These are phyloP conservation scores for Hymenochirus boettgeri DNA, from an alignment of 2,113 vertebrate species.

Conservation along the genomic window DNA sequence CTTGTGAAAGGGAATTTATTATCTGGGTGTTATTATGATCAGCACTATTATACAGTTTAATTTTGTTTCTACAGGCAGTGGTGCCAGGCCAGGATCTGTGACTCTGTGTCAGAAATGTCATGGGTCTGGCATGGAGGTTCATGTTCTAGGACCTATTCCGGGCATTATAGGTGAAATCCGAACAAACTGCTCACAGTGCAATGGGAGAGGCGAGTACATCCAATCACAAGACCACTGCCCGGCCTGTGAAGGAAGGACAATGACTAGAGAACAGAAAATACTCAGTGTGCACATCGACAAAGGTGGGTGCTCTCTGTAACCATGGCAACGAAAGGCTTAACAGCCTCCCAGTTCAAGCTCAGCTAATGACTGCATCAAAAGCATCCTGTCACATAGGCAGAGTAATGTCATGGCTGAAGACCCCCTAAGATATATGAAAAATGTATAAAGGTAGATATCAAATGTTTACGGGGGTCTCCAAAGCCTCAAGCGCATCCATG, in stretches of 20 bases:
- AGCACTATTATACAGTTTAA: too few species aligned
- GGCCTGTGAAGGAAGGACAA: constrained; percentile 56
- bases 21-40: too few species aligned
- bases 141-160: constrained; percentile 51
- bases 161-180: constrained; percentile 61
- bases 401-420: too few species aligned
- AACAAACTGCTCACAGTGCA: constrained; percentile 55
- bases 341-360: too few species aligned
- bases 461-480: too few species aligned
- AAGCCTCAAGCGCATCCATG: too few species aligned
- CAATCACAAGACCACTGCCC: constrained; percentile 53
- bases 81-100: constrained; percentile 73
- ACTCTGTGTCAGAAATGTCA: constrained; percentile 77
- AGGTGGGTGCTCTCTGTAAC: constrained; percentile 54
- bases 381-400: too few species aligned
- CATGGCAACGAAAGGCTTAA: too few species aligned
- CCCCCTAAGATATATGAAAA: too few species aligned
- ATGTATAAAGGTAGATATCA: too few species aligned
- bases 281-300: constrained; percentile 57
- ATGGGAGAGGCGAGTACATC: constrained; percentile 56
- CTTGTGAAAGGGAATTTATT: too few species aligned
- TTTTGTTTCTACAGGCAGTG: constrained; percentile 61
- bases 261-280: constrained; percentile 58
- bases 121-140: constrained; percentile 69
- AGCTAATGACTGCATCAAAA: too few species aligned